These are phyloP conservation scores for Pipra filicauda DNA, from an alignment of 2,113 vertebrate species.

Conservation along the genomic window DNA sequence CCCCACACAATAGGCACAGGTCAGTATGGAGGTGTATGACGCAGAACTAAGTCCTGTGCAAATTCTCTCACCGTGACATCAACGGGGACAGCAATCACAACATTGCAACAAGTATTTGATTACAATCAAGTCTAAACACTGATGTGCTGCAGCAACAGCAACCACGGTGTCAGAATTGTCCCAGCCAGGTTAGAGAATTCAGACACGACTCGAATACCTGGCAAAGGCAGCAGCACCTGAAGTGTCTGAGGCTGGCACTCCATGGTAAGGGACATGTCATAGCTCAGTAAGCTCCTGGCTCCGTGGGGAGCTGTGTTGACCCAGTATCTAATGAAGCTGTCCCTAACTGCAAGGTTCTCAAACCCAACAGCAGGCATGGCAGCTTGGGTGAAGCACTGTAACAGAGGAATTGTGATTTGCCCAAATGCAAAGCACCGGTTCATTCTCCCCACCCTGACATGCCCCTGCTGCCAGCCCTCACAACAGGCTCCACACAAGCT, in stretches of 20 bases:
- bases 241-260: fast-evolving
- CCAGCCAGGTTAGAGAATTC: not conserved
- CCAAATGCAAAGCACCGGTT: fast-evolving
- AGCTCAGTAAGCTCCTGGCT: not conserved
- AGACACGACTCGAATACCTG: not conserved
- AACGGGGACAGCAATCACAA: not conserved
- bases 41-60: not conserved
- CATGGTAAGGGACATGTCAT: fast-evolving
- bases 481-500: not conserved
- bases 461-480: fast-evolving
- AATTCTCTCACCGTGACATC: not conserved
- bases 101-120: not conserved
- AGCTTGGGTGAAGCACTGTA: not conserved
- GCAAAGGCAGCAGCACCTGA: not conserved
- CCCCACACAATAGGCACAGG: not conserved
- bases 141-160: not conserved
- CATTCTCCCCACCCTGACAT: not conserved
- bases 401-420: not conserved
- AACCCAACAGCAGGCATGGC: fast-evolving
- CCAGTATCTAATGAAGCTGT: not conserved
- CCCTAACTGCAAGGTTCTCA: not conserved
- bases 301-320: not conserved
- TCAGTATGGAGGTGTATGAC: not conserved
- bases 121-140: not conserved
- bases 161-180: not conserved